Evolutionary conservation across 1,140 invertebrate genomes (phyloP).

Genomic region (Delia radicum): DNA sequence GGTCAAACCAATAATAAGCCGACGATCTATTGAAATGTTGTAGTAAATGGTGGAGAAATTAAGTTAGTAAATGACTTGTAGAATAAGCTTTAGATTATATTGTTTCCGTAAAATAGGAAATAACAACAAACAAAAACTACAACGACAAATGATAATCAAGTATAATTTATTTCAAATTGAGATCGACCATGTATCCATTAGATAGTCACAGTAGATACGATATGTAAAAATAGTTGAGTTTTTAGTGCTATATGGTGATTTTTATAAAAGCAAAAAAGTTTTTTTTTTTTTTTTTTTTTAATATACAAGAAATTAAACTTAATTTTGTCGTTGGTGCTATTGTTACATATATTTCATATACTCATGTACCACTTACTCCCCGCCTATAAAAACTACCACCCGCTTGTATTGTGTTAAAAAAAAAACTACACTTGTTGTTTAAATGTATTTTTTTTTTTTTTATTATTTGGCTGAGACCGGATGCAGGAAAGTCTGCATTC

Average conservation of each 20-base stretch:
- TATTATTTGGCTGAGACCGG: constrained; percentile 1
- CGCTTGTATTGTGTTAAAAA: neutral
- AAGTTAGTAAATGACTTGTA: constrained; percentile 56
- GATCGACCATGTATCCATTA: constrained; percentile 31
- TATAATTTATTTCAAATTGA: constrained; percentile 55
- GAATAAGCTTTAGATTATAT: constrained; percentile 31
- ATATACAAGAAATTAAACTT: constrained; percentile 15
- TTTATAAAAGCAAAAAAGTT: neutral
- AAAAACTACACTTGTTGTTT: neutral
- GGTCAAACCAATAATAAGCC: too few relatives aligned
- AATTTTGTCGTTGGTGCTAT: neutral
- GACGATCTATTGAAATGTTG: neutral
- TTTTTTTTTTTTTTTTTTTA: constrained; percentile 11
- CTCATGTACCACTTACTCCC: neutral
- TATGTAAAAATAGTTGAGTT: neutral
- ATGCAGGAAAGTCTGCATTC: constrained; percentile 16
- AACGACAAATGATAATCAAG: constrained; percentile 49
- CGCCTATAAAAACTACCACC: neutral
- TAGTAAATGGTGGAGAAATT: constrained; percentile 38
- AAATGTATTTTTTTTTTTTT: neutral
- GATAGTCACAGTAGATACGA: constrained; percentile 12
- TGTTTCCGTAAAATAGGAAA: constrained; percentile 11
- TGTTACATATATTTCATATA: neutral
- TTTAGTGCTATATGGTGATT: neutral
- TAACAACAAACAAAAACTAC: constrained; percentile 25